Base-by-base conservation (phyloP, 23 tunicate genomes). In the Phallusia fumigata region DNA sequence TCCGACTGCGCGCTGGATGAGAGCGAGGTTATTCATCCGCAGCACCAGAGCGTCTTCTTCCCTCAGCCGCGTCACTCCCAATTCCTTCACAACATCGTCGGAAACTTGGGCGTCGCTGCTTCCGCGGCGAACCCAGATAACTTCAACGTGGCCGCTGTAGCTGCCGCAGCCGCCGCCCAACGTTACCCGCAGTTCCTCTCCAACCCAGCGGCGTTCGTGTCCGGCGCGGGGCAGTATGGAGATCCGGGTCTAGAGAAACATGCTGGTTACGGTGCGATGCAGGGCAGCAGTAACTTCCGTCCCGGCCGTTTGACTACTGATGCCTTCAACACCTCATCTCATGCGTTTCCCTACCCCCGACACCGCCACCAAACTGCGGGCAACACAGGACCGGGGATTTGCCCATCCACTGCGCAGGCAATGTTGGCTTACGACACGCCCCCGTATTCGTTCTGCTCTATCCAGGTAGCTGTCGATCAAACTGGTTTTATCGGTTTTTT, bases 121-220 rank as follows among this genome's bases (percentile, higher is more conserved):
- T 50, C 88, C 16, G 26, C 96, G 33, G 65, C 83, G 40, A 74
- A 85, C 47, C 78, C 96, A 24, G 96, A 88, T 49, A 87, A 87
- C 86, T 92, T 92, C 81, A 92, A 83, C 73, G 97, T 92, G 81
- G 95, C 95, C 74, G 96, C 96, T 36, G 97, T 89, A 78, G 97
- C 97, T 22, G 91, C 91, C 64, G 91, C 91, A 34, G 97, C 97
- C 21, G 97, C 97, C 22, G 91, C 91, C 0, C 97, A 89, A 19
- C 90, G 89, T 32, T 92, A 92, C 74, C 97, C 97, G 10, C 91
- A 87, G 49, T 87, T 92, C 74, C 84, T 92, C 18, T 65, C 97
- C 19, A 89, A 81, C 80, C 94, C 94, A 35, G 94, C 94, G n/a
- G 91, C 88, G 19, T 79, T 87, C 2, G 96, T 89, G 80, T 84